Evolutionary conservation across 2,888 invertebrate species (phyloP).

Genomic region (Hypselothyrea guttata): DNA sequence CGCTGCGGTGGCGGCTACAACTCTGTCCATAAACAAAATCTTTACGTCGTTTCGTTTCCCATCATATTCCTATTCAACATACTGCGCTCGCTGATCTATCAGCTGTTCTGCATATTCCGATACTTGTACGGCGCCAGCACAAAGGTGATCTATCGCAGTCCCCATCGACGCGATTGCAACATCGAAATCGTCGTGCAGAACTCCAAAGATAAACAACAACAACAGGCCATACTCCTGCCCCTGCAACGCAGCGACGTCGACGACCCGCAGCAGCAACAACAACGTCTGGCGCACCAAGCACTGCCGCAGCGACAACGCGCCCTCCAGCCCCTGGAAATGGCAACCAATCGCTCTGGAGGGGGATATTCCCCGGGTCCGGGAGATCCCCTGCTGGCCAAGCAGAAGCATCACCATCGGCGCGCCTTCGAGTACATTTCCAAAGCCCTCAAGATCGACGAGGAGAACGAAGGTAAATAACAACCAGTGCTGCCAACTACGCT

Average conservation of each 20-base stretch:
- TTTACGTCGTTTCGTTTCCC: conserved; percentile 94
- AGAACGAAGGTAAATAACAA: conserved; percentile 91
- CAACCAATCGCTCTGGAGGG: conserved; percentile 81
- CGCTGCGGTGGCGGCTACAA: conserved; percentile 71
- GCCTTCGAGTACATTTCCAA: conserved; percentile 98
- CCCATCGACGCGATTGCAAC: conserved; percentile 82
- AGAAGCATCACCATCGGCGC: conserved; percentile 97
- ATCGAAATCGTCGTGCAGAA: conserved; percentile 84
- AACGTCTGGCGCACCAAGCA: conserved; percentile 18
- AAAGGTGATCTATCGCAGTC: conserved; percentile 87
- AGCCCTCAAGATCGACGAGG: conserved; percentile 97
- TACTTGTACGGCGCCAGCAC: conserved; percentile 92
- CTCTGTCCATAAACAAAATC: conserved; percentile 93
- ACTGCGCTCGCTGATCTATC: conserved; percentile 91
- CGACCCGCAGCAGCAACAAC: conserved; percentile 8
- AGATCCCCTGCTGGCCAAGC: conserved; percentile 92
- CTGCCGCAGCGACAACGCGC: conserved; percentile 69
- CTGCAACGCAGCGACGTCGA: conserved; percentile 33
- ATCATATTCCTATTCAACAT: conserved; percentile 93
- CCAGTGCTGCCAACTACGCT: too few relatives aligned
- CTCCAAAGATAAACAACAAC: conserved; percentile 57
- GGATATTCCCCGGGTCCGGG: conserved; percentile 86
- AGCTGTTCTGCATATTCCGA: conserved; percentile 92
- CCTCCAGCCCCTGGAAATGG: conserved; percentile 80
- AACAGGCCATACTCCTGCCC: conserved; percentile 39